Percentiles rank a stretch among this genome's conserved stretches.
These are phyloP conservation scores for Eustalomyia histrio DNA, from an alignment of 2,888 invertebrate species.

Conservation along the genomic window DNA sequence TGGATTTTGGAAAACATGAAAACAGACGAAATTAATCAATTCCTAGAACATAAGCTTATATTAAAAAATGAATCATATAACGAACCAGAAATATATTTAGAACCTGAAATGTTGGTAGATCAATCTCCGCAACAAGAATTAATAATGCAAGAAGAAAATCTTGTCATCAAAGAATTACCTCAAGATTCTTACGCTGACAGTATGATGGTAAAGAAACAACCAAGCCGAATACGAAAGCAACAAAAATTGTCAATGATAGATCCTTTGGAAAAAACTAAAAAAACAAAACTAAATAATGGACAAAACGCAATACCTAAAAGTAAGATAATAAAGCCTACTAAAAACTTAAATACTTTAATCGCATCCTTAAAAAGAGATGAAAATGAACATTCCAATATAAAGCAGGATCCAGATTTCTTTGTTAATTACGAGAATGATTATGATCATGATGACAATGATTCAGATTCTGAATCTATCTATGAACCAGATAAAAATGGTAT, in stretches of 20 bases:
- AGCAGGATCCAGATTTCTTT: conserved; percentile 21
- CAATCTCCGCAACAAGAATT: neutral
- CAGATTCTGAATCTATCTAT: conserved; percentile 44
- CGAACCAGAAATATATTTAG: neutral
- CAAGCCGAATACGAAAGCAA: neutral
- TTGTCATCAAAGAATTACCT: conserved; percentile 2
- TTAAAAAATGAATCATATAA: neutral
- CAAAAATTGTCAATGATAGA: neutral
- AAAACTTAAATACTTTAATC: neutral
- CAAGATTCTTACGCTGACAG: neutral
- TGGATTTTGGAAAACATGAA: conserved; percentile 64
- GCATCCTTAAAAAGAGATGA: neutral
- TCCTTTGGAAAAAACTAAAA: conserved; percentile 2
- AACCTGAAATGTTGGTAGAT: neutral
- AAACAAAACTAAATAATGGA: neutral
- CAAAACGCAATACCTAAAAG: neutral
- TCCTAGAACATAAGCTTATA: neutral
- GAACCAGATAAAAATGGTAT: conserved; percentile 69
- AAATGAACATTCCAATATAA: neutral
- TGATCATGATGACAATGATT: conserved; percentile 38
- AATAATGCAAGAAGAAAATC: neutral
- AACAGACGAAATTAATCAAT: conserved; percentile 10
- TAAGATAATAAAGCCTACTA: neutral
- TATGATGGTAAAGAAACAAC: neutral
- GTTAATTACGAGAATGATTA: conserved; percentile 70